phyloP scores from a whole-genome alignment of 2,113 vertebrate species.

The Limanda limanda region DNA sequence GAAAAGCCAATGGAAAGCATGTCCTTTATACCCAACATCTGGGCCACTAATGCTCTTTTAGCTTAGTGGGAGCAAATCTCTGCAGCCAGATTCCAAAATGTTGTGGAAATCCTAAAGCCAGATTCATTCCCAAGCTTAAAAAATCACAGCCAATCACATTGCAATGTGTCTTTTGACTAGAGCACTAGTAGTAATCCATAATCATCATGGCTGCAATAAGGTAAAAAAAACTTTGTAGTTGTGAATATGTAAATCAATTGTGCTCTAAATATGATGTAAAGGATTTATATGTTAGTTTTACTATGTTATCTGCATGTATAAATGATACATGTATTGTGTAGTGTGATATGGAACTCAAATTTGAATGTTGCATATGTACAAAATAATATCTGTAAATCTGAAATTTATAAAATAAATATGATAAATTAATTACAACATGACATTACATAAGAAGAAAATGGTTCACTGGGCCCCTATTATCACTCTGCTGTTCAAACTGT shows the following conservation, averaged over 20 bases:
- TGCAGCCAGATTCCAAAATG: background rate
- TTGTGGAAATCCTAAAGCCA: background rate
- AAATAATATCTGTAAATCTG: too few species aligned
- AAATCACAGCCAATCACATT: background rate
- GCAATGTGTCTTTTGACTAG: background rate
- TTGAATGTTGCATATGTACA: background rate
- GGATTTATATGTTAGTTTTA: background rate
- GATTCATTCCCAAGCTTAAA: background rate
- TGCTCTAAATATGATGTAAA: too few species aligned
- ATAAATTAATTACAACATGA: too few species aligned
- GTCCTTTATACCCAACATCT: background rate
- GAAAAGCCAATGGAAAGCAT: background rate
- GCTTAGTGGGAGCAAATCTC: slow-evolving; percentile 6
- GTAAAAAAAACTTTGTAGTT: too few species aligned
- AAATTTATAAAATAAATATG: too few species aligned
- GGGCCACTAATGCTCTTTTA: background rate
- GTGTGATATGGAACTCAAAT: background rate
- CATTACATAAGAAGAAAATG: too few species aligned
- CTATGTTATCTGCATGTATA: background rate
- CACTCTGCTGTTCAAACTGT: too few species aligned
- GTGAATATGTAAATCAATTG: background rate
- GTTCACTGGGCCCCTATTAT: too few species aligned
- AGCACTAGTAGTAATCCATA: background rate
- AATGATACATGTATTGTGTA: background rate
- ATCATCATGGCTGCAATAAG: background rate